A percentile compares a stretch with the other conserved stretches of the same genome.
Conservation (phyloP, 2,888 invertebrate genomes). For the Drosophila aldrichi region DNA sequence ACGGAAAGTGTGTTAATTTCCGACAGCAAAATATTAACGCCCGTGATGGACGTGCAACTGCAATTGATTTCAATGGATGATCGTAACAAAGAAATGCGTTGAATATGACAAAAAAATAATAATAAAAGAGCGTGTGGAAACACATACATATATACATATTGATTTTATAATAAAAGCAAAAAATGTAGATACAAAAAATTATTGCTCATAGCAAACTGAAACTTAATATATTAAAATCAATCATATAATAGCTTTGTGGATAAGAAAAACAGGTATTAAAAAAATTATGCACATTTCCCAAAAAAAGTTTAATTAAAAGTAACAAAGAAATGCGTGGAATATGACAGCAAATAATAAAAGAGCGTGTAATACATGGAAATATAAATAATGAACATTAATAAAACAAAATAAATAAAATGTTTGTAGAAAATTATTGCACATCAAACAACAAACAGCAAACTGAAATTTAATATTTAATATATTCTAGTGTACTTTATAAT, state of each 20-base stretch:
- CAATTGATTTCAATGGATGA: slow-evolving; percentile 74
- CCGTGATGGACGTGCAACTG: slow-evolving; percentile 69
- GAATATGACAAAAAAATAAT: neutral
- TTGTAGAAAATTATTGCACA: too few relatives aligned
- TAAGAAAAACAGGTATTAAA: too few relatives aligned
- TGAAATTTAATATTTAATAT: too few relatives aligned
- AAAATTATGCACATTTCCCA: too few relatives aligned
- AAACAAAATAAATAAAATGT: too few relatives aligned
- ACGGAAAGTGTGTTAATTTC: slow-evolving; percentile 81
- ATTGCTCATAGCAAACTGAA: neutral
- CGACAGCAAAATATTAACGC: slow-evolving; percentile 74
- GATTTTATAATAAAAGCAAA: neutral
- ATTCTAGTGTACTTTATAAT: too few relatives aligned
- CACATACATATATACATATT: neutral
- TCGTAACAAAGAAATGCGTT: slow-evolving; percentile 22
- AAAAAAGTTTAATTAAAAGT: too few relatives aligned
- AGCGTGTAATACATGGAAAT: too few relatives aligned
- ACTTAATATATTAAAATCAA: neutral
- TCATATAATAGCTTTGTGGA: neutral
- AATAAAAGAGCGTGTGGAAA: neutral
- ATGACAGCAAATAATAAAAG: too few relatives aligned
- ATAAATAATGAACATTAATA: too few relatives aligned
- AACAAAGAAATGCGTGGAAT: too few relatives aligned
- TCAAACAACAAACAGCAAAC: too few relatives aligned
- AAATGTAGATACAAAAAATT: neutral